Evolutionary conservation across 2,888 invertebrate species (phyloP).

Genomic region (Eilema sororculum): DNA sequence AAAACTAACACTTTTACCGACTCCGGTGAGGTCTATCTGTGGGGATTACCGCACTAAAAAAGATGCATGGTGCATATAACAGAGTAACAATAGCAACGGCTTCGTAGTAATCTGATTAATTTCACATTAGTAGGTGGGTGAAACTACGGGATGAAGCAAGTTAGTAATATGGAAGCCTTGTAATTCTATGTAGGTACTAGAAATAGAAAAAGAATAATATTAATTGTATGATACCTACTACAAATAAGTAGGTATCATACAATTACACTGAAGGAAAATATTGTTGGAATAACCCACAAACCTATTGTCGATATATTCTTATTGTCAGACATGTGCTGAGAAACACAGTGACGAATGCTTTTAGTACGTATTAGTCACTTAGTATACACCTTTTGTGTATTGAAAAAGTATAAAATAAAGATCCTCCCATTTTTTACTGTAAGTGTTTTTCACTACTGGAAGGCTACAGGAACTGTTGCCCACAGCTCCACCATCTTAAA

Average conservation of each 20-base stretch:
- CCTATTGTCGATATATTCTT: background rate
- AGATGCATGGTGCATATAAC: no score
- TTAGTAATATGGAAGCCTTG: background rate
- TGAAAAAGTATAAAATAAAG: background rate
- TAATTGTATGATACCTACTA: no score
- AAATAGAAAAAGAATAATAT: background rate
- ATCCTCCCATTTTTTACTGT: background rate
- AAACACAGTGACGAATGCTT: background rate
- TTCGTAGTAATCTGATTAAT: background rate
- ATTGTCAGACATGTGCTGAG: slow-evolving; percentile 1
- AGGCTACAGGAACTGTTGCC: no score
- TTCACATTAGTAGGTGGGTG: background rate
- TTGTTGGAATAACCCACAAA: slow-evolving; percentile 1
- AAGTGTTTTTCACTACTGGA: background rate
- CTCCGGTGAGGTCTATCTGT: no score
- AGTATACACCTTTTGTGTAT: background rate
- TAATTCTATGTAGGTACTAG: background rate
- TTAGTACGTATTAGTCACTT: background rate
- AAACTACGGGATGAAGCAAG: background rate
- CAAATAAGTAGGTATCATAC: background rate
- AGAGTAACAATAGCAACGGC: no score
- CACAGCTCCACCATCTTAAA: no score
- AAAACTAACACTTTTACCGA: no score
- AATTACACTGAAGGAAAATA: background rate
- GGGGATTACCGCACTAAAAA: no score